phyloP scores from a whole-genome alignment of 2,113 vertebrate species.

The Eptesicus fuscus region DNA sequence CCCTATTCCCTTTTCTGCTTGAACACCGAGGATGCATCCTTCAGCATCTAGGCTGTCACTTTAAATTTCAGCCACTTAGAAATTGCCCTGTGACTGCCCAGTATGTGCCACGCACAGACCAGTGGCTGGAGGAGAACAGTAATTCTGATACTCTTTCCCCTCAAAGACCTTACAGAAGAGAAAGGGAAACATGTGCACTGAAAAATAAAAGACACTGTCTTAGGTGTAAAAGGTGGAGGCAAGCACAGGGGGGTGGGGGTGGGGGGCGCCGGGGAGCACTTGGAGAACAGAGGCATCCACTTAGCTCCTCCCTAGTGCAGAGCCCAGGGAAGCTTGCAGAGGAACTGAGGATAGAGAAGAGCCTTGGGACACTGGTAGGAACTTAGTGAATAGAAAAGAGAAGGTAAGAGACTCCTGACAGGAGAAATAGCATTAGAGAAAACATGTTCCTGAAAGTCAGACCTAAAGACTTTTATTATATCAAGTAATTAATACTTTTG shows the following conservation, averaged over 20 bases:
- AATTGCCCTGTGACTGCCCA: background rate
- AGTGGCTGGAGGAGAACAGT: background rate
- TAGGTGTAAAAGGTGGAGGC: background rate
- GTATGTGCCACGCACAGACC: background rate
- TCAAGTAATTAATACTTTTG: background rate
- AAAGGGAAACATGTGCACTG: background rate
- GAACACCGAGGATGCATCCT: background rate
- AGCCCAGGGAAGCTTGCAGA: background rate
- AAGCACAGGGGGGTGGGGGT: background rate
- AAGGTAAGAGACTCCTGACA: background rate
- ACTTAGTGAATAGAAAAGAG: background rate
- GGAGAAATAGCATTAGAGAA: background rate
- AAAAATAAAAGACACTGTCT: background rate
- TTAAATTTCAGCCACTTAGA: background rate
- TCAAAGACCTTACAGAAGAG: background rate
- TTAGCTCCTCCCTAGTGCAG: background rate
- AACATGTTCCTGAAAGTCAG: background rate
- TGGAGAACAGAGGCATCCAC: background rate
- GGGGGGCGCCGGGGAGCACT: too few relatives aligned
- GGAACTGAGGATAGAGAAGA: background rate
- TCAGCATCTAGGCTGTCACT: background rate
- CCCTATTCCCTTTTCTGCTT: background rate
- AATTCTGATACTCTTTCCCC: background rate
- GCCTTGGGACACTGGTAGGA: background rate
- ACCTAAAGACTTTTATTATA: background rate